Percentiles rank a stretch among this genome's conserved stretches.
phyloP scores from a whole-genome alignment of 2,113 vertebrate genomes.

The Protobothrops mucrosquamatus region DNA sequence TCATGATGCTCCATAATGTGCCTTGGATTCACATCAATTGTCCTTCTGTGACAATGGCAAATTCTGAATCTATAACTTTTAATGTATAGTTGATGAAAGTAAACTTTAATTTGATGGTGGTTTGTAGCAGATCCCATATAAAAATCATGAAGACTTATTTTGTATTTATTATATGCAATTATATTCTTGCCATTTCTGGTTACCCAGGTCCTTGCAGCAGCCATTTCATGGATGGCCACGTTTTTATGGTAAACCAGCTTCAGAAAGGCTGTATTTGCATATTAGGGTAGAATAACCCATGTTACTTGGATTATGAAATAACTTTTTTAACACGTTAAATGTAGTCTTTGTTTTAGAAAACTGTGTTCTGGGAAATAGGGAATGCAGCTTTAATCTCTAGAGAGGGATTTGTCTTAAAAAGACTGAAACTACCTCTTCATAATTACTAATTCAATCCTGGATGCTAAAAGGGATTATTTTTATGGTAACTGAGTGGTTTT shows the following conservation, averaged over 20 bases:
- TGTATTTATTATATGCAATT: neutral
- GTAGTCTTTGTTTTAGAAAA: neutral
- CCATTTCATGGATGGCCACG: neutral
- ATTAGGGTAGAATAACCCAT: neutral
- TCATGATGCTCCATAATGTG: neutral
- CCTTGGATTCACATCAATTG: neutral
- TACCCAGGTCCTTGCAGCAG: neutral
- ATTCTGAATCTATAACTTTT: neutral
- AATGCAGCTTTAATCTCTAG: neutral
- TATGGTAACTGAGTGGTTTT: neutral
- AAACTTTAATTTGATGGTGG: neutral
- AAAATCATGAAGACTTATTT: neutral
- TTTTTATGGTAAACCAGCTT: neutral
- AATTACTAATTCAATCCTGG: neutral
- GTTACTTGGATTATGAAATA: neutral
- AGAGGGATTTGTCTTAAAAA: neutral
- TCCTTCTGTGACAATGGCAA: neutral
- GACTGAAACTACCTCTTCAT: neutral
- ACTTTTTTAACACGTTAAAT: neutral
- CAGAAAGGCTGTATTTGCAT: neutral
- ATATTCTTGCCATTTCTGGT: neutral
- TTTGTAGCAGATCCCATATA: neutral
- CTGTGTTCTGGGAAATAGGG: neutral
- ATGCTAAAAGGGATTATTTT: neutral
- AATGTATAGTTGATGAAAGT: neutral